Conservation (phyloP, 2,113 vertebrate species). For the Malaclemys terrapin region DNA sequence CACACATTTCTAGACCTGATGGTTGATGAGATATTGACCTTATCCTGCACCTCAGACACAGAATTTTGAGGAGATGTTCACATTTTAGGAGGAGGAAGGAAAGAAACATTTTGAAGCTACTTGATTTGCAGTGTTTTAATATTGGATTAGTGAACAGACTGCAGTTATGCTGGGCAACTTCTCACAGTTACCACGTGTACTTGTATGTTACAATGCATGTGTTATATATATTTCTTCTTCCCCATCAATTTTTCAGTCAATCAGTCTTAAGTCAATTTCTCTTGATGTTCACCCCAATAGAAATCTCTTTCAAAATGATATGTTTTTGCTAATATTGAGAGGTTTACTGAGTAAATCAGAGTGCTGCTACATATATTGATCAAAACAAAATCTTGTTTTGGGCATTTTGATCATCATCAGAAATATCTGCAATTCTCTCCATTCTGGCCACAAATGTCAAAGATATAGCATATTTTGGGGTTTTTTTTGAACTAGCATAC, state of each 20-base stretch:
- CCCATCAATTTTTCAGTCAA: background rate
- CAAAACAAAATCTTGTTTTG: background rate
- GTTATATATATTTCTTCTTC: background rate
- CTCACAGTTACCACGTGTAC: background rate
- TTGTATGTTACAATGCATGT: background rate
- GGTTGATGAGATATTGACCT: background rate
- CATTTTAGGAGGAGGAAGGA: background rate
- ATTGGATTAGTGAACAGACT: background rate
- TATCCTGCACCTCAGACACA: background rate
- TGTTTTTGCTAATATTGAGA: background rate
- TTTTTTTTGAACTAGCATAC: background rate
- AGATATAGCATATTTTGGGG: background rate
- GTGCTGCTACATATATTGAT: background rate
- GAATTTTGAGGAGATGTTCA: background rate
- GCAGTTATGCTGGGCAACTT: background rate
- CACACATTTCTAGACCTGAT: background rate
- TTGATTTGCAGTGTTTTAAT: background rate
- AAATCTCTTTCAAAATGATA: background rate
- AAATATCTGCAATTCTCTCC: background rate
- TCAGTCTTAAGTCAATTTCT: background rate
- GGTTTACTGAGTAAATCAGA: background rate
- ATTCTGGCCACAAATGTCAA: background rate
- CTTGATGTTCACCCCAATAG: background rate
- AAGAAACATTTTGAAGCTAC: background rate
- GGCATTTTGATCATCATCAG: background rate